phyloP scores from a whole-genome alignment of 2,888 invertebrate genomes.

The Proisotoma minuta region DNA sequence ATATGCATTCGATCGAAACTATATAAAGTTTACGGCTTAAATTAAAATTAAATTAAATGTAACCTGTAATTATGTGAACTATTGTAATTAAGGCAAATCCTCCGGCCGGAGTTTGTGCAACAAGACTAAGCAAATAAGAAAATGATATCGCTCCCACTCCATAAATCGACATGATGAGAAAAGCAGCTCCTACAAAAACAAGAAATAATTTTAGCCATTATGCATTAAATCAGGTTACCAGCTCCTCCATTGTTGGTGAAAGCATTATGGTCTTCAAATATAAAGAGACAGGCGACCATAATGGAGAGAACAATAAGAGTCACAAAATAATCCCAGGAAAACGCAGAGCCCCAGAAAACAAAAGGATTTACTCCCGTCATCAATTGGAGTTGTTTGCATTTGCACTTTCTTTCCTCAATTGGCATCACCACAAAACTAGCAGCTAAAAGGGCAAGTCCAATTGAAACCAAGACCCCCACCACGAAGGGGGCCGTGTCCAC shows the following conservation, averaged over 20 bases:
- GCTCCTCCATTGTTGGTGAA: constrained; percentile 40
- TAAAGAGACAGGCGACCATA: constrained; percentile 49
- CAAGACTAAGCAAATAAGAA: constrained; percentile 59
- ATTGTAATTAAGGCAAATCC: constrained; percentile 52
- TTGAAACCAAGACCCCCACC: constrained; percentile 39
- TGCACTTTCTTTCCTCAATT: constrained; percentile 48
- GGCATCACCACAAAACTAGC: constrained; percentile 48
- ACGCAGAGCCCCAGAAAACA: constrained; percentile 51
- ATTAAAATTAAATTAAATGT: constrained; percentile 17
- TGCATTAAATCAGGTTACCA: not conserved
- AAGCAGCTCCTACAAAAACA: constrained; percentile 53
- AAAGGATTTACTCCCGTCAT: constrained; percentile 51
- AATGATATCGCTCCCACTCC: constrained; percentile 61
- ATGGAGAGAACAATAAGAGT: constrained; percentile 49
- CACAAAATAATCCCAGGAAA: constrained; percentile 52
- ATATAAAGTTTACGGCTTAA: not conserved
- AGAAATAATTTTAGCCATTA: not conserved
- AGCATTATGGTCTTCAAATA: constrained; percentile 49
- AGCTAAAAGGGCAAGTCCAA: constrained; percentile 47
- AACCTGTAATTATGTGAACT: constrained; percentile 41
- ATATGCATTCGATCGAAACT: not conserved
- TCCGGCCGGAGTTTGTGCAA: constrained; percentile 55
- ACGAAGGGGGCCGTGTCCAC: constrained; percentile 21
- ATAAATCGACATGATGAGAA: constrained; percentile 57
- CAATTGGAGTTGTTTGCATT: constrained; percentile 50